These are phyloP conservation scores for Parauchenoglanis ngamensis DNA, from an alignment of 2,797 vertebrate species.

Conservation along the genomic window DNA sequence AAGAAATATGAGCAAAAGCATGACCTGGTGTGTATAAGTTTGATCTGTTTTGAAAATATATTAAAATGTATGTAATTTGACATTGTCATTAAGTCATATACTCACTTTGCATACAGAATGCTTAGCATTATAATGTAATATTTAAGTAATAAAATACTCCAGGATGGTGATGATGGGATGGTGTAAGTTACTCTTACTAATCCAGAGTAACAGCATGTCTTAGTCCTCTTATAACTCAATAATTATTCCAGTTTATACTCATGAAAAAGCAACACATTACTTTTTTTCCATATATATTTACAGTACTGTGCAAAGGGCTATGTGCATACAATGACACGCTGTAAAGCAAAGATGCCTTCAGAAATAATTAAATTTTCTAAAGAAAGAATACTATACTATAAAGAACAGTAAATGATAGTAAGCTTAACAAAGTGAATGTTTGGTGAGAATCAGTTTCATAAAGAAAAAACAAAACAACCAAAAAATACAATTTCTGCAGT, in stretches of 20 bases:
- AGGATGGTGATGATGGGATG: neutral
- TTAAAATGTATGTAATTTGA: neutral
- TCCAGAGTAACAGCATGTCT: neutral
- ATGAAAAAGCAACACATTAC: neutral
- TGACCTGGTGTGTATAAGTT: accelerated
- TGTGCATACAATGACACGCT: neutral
- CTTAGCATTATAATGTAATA: neutral
- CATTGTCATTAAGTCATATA: neutral
- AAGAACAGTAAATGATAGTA: neutral
- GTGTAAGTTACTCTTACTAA: neutral
- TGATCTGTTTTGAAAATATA: neutral
- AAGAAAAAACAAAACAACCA: too few species aligned
- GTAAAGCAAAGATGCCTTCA: neutral
- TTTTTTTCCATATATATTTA: neutral
- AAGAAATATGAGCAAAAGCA: neutral
- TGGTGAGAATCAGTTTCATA: too few species aligned
- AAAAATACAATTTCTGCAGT: too few species aligned
- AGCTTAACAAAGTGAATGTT: too few species aligned
- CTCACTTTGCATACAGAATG: neutral
- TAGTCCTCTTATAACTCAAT: neutral
- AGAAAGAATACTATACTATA: neutral
- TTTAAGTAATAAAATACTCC: neutral
- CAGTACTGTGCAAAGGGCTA: neutral
- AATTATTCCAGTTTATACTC: neutral
- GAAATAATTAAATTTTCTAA: neutral